Evolutionary conservation across 2,888 invertebrate species (phyloP).

Genomic region (Scotopteryx bipunctaria): DNA sequence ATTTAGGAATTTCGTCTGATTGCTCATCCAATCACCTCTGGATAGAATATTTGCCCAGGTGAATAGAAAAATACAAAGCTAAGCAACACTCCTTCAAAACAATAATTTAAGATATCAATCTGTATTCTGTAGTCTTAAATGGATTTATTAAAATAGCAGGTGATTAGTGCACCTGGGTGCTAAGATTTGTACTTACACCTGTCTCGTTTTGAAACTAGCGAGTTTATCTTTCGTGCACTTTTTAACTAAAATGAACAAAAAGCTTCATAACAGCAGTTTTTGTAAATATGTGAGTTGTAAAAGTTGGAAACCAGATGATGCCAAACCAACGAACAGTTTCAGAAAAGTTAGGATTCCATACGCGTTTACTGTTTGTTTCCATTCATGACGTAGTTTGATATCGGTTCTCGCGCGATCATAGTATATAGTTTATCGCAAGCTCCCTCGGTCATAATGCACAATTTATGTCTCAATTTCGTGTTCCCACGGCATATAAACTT

Average conservation of each 20-base stretch:
- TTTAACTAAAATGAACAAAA: too few relatives aligned
- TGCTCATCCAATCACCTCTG: neutral
- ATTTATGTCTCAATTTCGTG: slow-evolving; percentile 49
- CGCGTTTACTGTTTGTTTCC: slow-evolving; percentile 17
- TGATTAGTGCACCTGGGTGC: slow-evolving; percentile 18
- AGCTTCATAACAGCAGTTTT: neutral
- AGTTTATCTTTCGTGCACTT: neutral
- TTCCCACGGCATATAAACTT: slow-evolving; percentile 39
- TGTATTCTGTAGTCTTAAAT: slow-evolving; percentile 3
- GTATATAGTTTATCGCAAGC: slow-evolving; percentile 32
- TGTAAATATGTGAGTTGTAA: neutral
- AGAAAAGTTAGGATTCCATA: slow-evolving; percentile 21
- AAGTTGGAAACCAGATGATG: neutral
- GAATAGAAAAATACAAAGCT: too few relatives aligned
- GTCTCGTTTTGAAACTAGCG: slow-evolving; percentile 2
- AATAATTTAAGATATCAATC: neutral
- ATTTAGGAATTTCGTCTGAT: slow-evolving; percentile 8
- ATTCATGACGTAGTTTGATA: slow-evolving; percentile 19
- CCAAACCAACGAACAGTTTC: slow-evolving; percentile 4
- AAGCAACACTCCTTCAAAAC: neutral
- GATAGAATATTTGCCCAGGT: too few relatives aligned
- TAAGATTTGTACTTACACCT: slow-evolving; percentile 22
- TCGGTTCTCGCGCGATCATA: slow-evolving; percentile 32
- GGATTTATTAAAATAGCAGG: slow-evolving; percentile 16
- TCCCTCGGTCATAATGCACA: slow-evolving; percentile 32